Percentiles rank a stretch among this genome's conserved stretches.
Evolutionary conservation across 2,888 invertebrate genomes (phyloP).

Genomic region (Phengaris alcon): DNA sequence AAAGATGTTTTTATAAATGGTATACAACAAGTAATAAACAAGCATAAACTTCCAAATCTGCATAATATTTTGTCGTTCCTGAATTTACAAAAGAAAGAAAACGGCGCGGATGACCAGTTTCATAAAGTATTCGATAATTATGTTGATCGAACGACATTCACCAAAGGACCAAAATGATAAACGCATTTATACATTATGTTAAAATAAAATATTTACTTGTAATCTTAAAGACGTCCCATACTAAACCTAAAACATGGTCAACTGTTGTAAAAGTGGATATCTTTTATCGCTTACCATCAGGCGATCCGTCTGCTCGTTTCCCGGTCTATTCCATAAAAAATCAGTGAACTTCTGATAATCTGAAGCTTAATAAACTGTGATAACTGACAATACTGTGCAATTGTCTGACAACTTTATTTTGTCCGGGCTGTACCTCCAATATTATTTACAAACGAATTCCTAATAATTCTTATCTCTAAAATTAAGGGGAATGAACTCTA

Average conservation of each 20-base stretch:
- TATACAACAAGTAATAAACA: slow-evolving; percentile 47
- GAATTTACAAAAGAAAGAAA: slow-evolving; percentile 38
- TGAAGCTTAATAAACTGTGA: too few species aligned
- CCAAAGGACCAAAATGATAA: background rate
- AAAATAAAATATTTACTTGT: background rate
- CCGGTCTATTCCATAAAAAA: too few species aligned
- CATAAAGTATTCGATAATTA: slow-evolving; percentile 37
- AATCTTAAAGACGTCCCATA: too few species aligned
- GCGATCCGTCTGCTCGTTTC: too few species aligned
- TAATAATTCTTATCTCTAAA: background rate
- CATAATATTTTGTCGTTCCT: slow-evolving; percentile 39
- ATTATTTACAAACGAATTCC: too few species aligned
- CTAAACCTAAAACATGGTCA: too few species aligned
- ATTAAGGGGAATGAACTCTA: background rate
- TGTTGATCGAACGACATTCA: background rate
- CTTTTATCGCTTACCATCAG: too few species aligned
- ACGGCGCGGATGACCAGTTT: slow-evolving; percentile 35
- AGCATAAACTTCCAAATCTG: slow-evolving; percentile 37
- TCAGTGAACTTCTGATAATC: too few species aligned
- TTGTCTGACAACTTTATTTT: too few species aligned
- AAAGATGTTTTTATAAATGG: slow-evolving; percentile 48
- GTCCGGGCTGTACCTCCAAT: too few species aligned
- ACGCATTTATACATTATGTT: background rate
- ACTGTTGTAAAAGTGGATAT: too few species aligned
- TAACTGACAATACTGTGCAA: too few species aligned